Percentiles rank a stretch among this genome's conserved stretches.
Evolutionary conservation across 1,140 invertebrate genomes (phyloP).

Genomic region (Mycetomoellerius zeteki): DNA sequence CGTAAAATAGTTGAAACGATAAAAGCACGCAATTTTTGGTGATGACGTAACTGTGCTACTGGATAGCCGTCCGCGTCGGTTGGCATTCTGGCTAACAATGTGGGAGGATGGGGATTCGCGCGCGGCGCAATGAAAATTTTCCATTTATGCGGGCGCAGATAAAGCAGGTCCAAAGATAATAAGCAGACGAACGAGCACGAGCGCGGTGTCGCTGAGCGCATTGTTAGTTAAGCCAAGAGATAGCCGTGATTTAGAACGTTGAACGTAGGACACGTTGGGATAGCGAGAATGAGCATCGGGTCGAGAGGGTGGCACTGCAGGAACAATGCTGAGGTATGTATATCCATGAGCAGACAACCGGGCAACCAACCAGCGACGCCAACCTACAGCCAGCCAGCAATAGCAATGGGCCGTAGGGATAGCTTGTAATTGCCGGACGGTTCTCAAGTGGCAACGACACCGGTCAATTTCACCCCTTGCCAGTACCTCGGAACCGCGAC

Average conservation of each 20-base stretch:
- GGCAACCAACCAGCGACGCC: conserved; percentile 69
- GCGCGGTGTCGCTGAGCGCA: conserved; percentile 67
- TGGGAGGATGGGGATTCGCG: conserved; percentile 1
- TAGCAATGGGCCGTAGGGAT: conserved; percentile 81
- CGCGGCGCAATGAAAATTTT: conserved; percentile 60
- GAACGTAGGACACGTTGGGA: conserved; percentile 55
- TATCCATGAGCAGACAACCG: conserved; percentile 69
- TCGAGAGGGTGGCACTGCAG: conserved; percentile 52
- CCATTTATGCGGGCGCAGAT: conserved; percentile 45
- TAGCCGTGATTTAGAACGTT: conserved; percentile 77
- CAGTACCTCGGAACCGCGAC: conserved; percentile 69
- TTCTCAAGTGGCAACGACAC: conserved; percentile 79
- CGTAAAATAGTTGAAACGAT: conserved; percentile 11
- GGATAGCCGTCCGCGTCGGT: neutral
- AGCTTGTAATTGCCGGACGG: conserved; percentile 77
- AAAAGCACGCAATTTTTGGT: conserved; percentile 24
- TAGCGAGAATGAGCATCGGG: conserved; percentile 19
- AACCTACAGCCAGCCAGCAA: conserved; percentile 70
- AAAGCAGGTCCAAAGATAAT: conserved; percentile 68
- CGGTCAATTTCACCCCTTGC: conserved; percentile 78
- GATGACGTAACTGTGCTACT: conserved; percentile 2
- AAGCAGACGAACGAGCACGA: conserved; percentile 64
- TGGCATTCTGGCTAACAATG: conserved; percentile 39
- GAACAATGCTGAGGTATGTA: conserved; percentile 78
- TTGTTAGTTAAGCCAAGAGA: conserved; percentile 80